These are phyloP conservation scores for Hyla sarda DNA, from an alignment of 2,113 vertebrate genomes.

Conservation along the genomic window DNA sequence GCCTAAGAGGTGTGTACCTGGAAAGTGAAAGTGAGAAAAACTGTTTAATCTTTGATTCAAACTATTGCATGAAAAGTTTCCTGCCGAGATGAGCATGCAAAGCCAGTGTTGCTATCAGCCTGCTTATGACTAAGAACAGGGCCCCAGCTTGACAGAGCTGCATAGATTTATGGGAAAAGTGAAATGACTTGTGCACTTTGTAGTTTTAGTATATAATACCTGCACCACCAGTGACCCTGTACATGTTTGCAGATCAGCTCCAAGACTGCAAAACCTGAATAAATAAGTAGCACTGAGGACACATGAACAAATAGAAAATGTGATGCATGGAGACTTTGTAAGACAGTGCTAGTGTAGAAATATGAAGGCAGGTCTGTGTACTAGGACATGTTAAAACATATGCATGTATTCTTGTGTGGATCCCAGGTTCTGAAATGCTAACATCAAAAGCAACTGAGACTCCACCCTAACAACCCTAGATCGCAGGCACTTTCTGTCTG, in stretches of 20 bases:
- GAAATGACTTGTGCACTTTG: not conserved
- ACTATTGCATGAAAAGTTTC: not conserved
- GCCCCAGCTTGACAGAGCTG: not conserved
- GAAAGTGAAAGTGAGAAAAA: too few relatives aligned
- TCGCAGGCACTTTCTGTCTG: slow-evolving; percentile 7
- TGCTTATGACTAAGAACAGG: not conserved
- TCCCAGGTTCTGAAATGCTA: not conserved
- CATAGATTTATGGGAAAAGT: not conserved
- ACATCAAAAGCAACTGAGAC: not conserved
- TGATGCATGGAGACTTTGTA: not conserved
- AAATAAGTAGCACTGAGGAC: not conserved
- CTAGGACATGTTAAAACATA: too few relatives aligned
- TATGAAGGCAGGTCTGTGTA: not conserved
- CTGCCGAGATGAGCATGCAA: not conserved
- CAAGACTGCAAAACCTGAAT: not conserved
- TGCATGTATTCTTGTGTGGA: not conserved
- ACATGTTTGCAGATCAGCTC: not conserved
- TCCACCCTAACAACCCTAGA: not conserved
- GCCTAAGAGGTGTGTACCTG: too few relatives aligned
- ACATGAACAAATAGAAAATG: not conserved
- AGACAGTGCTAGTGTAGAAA: not conserved
- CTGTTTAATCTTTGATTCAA: not conserved
- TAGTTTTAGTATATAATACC: not conserved
- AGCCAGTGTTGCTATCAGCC: not conserved
- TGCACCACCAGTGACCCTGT: not conserved